phyloP scores from a whole-genome alignment of 2,888 invertebrate species.

The Bembecia ichneumoniformis region DNA sequence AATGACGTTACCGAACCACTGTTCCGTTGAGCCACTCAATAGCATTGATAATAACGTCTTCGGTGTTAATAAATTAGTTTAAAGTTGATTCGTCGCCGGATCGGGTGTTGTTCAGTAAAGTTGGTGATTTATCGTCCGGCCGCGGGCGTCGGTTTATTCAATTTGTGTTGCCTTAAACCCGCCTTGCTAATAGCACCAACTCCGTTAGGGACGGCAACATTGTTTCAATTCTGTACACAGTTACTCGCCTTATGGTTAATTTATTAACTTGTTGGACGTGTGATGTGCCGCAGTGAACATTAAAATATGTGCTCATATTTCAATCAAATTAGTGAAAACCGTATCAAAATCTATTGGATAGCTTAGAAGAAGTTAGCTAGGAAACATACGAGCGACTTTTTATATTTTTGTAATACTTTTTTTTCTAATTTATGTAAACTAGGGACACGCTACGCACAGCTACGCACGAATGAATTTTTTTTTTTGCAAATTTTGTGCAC shows the following conservation, averaged over 20 bases:
- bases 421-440: too few species aligned
- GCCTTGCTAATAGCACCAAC: slow-evolving; percentile 7
- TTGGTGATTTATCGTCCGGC: slow-evolving; percentile 25
- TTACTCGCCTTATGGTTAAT: not conserved
- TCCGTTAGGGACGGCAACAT: not conserved
- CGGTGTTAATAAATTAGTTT: slow-evolving; percentile 47
- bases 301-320: too few species aligned
- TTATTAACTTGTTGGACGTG: not conserved
- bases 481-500: too few species aligned
- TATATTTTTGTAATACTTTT: too few species aligned
- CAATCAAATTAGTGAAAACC: too few species aligned
- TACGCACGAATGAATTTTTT: too few species aligned
- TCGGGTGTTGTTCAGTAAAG: slow-evolving; percentile 3
- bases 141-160: slow-evolving; percentile 20
- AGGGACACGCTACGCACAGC: too few species aligned
- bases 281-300: not conserved
- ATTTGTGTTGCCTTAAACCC: slow-evolving; percentile 21
- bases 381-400: too few species aligned
- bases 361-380: too few species aligned
- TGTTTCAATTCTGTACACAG: not conserved
- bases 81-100: slow-evolving; percentile 26
- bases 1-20: slow-evolving; percentile 52
- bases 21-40: slow-evolving; percentile 28
- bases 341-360: too few species aligned
- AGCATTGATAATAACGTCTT: slow-evolving; percentile 43